Conservation (phyloP, 2,888 invertebrate genomes). For the Atethmia centrago region DNA sequence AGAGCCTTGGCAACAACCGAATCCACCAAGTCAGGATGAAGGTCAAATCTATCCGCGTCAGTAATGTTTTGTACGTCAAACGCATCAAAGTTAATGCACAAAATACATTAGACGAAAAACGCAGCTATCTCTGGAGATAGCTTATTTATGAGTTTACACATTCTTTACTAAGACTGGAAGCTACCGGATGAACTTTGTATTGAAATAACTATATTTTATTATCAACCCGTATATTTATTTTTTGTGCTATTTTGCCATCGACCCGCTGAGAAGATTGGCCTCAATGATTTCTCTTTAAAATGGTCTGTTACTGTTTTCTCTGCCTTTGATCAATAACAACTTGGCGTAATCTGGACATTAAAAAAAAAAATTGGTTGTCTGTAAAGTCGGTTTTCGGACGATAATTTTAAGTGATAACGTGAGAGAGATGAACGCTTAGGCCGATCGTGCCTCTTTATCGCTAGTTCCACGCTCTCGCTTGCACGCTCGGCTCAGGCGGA, state of each 20-base stretch:
- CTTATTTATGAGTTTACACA: constrained; percentile 24
- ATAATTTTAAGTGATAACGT: too few species aligned
- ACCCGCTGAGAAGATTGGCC: neutral
- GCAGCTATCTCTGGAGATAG: constrained; percentile 1
- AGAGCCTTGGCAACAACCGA: constrained; percentile 20
- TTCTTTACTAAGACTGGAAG: neutral
- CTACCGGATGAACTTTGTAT: neutral
- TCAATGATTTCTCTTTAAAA: neutral
- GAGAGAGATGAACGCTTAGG: too few species aligned
- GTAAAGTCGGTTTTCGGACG: too few species aligned
- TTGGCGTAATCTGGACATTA: neutral
- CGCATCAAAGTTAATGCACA: constrained; percentile 34
- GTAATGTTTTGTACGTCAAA: constrained; percentile 38
- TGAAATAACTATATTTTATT: neutral
- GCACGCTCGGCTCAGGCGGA: too few species aligned
- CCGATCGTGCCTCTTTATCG: too few species aligned
- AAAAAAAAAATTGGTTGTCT: too few species aligned
- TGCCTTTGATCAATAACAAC: neutral
- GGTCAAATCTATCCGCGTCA: constrained; percentile 14
- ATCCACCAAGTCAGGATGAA: constrained; percentile 11
- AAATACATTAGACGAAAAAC: constrained; percentile 40
- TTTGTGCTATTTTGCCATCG: neutral
- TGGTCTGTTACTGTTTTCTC: neutral
- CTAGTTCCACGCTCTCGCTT: too few species aligned
- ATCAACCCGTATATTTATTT: neutral